Conservation (phyloP, 1,140 invertebrate genomes). For the Drosophila serrata region DNA sequence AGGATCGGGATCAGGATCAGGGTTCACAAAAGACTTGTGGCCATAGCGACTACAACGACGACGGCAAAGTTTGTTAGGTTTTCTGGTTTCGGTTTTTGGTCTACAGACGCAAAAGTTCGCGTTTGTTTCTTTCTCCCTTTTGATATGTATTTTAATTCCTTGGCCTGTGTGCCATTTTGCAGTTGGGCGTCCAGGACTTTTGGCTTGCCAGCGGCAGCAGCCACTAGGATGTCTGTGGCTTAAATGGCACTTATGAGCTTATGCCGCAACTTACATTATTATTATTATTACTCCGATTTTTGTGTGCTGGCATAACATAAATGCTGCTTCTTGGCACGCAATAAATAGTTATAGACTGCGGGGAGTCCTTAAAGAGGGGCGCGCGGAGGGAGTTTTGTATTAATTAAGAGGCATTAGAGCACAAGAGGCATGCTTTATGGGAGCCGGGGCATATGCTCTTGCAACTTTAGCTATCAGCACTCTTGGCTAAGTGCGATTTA, state of each 20-base stretch:
- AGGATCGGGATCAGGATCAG: constrained; percentile 42
- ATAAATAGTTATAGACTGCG: constrained; percentile 79
- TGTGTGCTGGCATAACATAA: constrained; percentile 20
- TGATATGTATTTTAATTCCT: constrained; percentile 83
- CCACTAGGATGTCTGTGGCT: constrained; percentile 70
- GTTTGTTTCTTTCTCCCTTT: constrained; percentile 72
- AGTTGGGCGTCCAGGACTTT: constrained; percentile 52
- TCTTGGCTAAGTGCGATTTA: constrained; percentile 12
- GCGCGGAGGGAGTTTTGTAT: constrained; percentile 46
- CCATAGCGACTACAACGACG: constrained; percentile 48
- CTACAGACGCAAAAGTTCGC: constrained; percentile 72
- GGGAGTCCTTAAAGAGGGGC: constrained; percentile 7
- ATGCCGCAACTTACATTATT: constrained; percentile 84
- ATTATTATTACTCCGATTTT: constrained; percentile 81
- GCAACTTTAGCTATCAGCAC: constrained; percentile 3
- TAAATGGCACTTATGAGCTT: constrained; percentile 84
- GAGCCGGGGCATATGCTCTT: constrained; percentile 19
- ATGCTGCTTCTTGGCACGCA: constrained; percentile 41
- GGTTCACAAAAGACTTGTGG: constrained; percentile 59
- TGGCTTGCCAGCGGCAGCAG: constrained; percentile 40
- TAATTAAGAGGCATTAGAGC: constrained; percentile 69
- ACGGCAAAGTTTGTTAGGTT: constrained; percentile 74
- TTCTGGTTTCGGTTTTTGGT: constrained; percentile 66
- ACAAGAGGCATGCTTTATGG: constrained; percentile 57
- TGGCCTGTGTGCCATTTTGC: constrained; percentile 71